A percentile compares a stretch with the other conserved stretches of the same genome.
phyloP scores from a whole-genome alignment of 2,888 invertebrate genomes.

The Protodeltote pygarga region DNA sequence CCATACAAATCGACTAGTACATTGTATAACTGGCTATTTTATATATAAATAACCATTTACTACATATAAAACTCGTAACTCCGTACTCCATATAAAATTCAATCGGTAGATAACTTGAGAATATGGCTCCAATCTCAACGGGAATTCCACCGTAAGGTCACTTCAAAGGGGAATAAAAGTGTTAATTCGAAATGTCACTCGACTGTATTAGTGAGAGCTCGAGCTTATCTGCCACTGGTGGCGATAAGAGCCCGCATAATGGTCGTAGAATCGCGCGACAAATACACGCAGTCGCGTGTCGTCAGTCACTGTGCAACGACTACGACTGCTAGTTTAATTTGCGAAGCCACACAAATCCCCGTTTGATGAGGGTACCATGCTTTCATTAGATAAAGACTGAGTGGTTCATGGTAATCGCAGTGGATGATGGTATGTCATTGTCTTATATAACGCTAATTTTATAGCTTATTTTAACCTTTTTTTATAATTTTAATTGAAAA shows the following conservation, averaged over 20 bases:
- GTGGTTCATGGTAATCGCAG: slow-evolving; percentile 43
- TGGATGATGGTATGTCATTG: slow-evolving; percentile 42
- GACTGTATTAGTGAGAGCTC: slow-evolving; percentile 50
- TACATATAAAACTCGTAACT: no score
- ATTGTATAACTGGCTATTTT: no score
- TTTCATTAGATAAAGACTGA: slow-evolving; percentile 64
- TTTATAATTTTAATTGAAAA: slow-evolving; percentile 17
- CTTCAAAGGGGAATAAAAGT: slow-evolving; percentile 33
- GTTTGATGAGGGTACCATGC: slow-evolving; percentile 66
- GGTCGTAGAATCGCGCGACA: slow-evolving; percentile 34
- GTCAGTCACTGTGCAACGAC: slow-evolving; percentile 41
- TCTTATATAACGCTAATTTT: slow-evolving; percentile 26
- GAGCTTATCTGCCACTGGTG: slow-evolving; percentile 58
- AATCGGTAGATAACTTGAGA: no score
- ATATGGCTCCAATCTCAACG: no score
- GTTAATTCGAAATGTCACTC: slow-evolving; percentile 35
- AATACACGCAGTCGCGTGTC: slow-evolving; percentile 25
- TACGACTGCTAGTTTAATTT: slow-evolving; percentile 66
- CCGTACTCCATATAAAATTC: no score
- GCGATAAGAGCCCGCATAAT: slow-evolving; percentile 69
- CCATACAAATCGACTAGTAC: no score
- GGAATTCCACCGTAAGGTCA: slow-evolving; percentile 13
- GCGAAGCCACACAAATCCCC: slow-evolving; percentile 65
- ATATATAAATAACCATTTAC: no score
- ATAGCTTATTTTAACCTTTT: slow-evolving; percentile 14